Base-by-base conservation (phyloP, 2,888 invertebrate species). In the Theodoxus fluviatilis region DNA sequence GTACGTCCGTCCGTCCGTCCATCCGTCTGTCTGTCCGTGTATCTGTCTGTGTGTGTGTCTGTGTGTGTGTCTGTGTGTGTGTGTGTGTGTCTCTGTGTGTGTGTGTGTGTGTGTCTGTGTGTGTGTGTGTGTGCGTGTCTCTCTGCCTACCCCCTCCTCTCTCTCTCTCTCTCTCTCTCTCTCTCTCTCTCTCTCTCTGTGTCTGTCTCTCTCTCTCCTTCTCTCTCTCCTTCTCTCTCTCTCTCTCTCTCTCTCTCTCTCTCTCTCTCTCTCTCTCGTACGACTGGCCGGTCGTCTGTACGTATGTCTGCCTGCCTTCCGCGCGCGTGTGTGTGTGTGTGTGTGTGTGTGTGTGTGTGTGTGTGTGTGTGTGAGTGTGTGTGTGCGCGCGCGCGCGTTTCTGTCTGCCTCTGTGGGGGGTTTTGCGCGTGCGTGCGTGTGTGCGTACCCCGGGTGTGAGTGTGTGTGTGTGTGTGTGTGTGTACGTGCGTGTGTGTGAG, bases 321-420 rank as follows among this genome's bases (percentile, higher is more conserved):
- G 28, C 12, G 28, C 59, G 12, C 12, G 28, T 33, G 12, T 31
- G 65, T 25, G 28, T 43, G 38, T 18, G 65, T 33, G 65, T 33
- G 47, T 33, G 65, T 9, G 65, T 33, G 65, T 33, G 65, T 33
- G 65, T 33, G 65, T 33, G 65, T 33, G 47, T 25, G 65, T 33
- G 65, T 9, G 65, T 18, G 65, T 9, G 65, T 18, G 65, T 15
- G 65, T n/a, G 47, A 7, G 65, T 18, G 47, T 9, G 65, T 37
- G 38, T 1, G 66, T 25, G n/a, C 2, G 25, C 43, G 59, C 49
- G 12, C 64, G 43, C 52, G 12, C 52, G 43, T 64, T 15, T 69
- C 49, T 55, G 15, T 69, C 63, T 64, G 6, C 64, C 43, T 49
- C 12, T 35, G 25, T 47, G 28, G 28, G 12, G 12, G 15, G 31